These are phyloP conservation scores for Ichneumon xanthorius DNA, from an alignment of 2,888 invertebrate species.

Conservation along the genomic window DNA sequence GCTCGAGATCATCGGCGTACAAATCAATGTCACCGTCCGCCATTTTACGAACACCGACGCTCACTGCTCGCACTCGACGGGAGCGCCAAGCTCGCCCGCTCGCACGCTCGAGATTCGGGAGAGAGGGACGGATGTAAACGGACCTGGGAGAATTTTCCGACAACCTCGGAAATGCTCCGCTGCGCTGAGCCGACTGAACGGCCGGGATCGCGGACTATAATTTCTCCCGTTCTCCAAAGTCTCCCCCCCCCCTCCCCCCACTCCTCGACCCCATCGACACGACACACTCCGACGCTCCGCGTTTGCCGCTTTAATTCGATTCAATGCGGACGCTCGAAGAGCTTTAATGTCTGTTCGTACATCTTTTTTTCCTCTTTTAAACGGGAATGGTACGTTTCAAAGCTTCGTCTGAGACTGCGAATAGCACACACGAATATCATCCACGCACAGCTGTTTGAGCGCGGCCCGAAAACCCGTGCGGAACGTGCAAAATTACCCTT, in stretches of 20 bases:
- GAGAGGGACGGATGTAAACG: conserved; percentile 10
- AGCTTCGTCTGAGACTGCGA: conserved; percentile 2
- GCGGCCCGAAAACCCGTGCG: background rate
- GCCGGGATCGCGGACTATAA: background rate
- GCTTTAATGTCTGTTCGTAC: background rate
- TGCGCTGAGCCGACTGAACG: conserved; percentile 19
- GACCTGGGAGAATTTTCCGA: background rate
- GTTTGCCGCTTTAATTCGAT: background rate
- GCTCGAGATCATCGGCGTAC: conserved; percentile 98
- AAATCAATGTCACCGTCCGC: conserved; percentile 99
- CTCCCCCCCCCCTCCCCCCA: background rate
- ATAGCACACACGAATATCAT: conserved; percentile 29
- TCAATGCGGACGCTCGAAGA: background rate
- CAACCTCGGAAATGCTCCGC: conserved; percentile 1
- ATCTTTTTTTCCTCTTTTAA: background rate
- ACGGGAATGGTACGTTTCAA: too few species aligned
- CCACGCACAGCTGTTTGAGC: conserved; percentile 13
- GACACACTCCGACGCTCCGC: background rate
- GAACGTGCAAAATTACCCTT: background rate
- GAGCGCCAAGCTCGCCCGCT: conserved; percentile 61
- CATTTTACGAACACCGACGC: conserved; percentile 88
- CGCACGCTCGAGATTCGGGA: background rate
- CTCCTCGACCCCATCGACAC: background rate
- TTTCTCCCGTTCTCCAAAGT: background rate
- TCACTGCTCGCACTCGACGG: conserved; percentile 71